Evolutionary conservation across 2,888 invertebrate species (phyloP).

Genomic region (Abrostola tripartita): DNA sequence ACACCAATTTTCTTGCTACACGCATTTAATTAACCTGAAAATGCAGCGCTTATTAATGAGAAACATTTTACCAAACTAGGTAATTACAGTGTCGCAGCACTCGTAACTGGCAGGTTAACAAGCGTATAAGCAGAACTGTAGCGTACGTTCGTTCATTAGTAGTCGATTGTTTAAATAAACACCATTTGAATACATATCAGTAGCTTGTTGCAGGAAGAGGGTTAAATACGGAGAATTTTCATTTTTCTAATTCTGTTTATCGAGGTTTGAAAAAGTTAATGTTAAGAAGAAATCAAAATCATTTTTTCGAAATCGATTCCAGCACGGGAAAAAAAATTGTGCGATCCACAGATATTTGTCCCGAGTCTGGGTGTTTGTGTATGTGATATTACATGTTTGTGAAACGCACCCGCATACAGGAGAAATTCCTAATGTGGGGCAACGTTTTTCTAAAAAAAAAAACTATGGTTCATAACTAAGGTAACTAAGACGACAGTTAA

Average conservation of each 20-base stretch:
- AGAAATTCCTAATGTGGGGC: too few relatives aligned
- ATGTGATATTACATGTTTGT: too few relatives aligned
- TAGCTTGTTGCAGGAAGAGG: conserved; percentile 20
- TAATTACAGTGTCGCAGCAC: conserved; percentile 28
- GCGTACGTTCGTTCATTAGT: conserved; percentile 42
- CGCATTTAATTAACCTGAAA: conserved; percentile 21
- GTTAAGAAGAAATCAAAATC: too few relatives aligned
- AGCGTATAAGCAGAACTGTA: conserved; percentile 21
- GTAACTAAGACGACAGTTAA: too few relatives aligned
- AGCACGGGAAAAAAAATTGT: too few relatives aligned
- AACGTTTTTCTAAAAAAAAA: too few relatives aligned
- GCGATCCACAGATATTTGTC: too few relatives aligned
- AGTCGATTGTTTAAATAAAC: conserved; percentile 48
- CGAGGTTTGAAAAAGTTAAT: not conserved
- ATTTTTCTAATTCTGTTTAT: not conserved
- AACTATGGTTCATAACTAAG: too few relatives aligned
- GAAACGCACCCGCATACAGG: too few relatives aligned
- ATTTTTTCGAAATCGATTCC: too few relatives aligned
- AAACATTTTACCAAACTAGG: conserved; percentile 29
- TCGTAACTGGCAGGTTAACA: conserved; percentile 25
- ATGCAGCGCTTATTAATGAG: conserved; percentile 33
- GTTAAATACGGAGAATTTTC: not conserved
- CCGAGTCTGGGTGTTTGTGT: too few relatives aligned
- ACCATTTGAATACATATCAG: conserved; percentile 34
- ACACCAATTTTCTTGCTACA: conserved; percentile 22